These are phyloP conservation scores for Xanthia togata DNA, from an alignment of 2,888 invertebrate genomes.

Conservation along the genomic window DNA sequence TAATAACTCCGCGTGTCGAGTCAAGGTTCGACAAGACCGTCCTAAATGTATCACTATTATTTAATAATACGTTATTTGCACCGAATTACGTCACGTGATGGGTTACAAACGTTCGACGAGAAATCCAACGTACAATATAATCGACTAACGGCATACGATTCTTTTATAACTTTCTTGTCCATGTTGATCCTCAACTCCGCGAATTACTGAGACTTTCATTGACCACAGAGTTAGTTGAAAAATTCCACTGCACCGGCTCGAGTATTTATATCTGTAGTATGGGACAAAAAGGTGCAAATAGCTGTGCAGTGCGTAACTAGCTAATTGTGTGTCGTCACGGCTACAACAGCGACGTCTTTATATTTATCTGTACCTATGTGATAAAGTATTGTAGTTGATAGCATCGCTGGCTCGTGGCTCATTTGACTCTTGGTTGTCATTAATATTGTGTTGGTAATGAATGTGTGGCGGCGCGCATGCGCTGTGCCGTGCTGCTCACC, in stretches of 20 bases:
- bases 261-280: slow-evolving; percentile 67
- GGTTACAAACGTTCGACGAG: slow-evolving; percentile 9
- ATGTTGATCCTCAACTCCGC: slow-evolving; percentile 15
- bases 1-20: slow-evolving; percentile 78
- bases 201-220: slow-evolving; percentile 36
- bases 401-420: slow-evolving; percentile 38
- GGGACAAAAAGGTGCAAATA: slow-evolving; percentile 67
- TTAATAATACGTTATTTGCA: slow-evolving; percentile 57
- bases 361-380: slow-evolving; percentile 38
- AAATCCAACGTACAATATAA: slow-evolving; percentile 23
- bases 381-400: slow-evolving; percentile 45
- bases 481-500: slow-evolving; percentile 64
- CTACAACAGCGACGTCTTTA: slow-evolving; percentile 62
- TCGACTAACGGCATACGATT: slow-evolving; percentile 7
- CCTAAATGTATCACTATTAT: slow-evolving; percentile 69
- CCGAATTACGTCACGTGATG: slow-evolving; percentile 41
- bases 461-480: slow-evolving; percentile 71
- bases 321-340: slow-evolving; percentile 70
- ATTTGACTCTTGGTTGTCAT: slow-evolving; percentile 52
- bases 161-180: slow-evolving; percentile 1
- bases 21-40: slow-evolving; percentile 74
- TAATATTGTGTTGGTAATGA: slow-evolving; percentile 65
- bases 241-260: slow-evolving; percentile 56
- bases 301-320: slow-evolving; percentile 70
- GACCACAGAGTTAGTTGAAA: slow-evolving; percentile 39